A percentile compares a stretch with the other conserved stretches of the same genome.
Conservation (phyloP, 2,113 vertebrate species). For the Scatophagus argus region DNA sequence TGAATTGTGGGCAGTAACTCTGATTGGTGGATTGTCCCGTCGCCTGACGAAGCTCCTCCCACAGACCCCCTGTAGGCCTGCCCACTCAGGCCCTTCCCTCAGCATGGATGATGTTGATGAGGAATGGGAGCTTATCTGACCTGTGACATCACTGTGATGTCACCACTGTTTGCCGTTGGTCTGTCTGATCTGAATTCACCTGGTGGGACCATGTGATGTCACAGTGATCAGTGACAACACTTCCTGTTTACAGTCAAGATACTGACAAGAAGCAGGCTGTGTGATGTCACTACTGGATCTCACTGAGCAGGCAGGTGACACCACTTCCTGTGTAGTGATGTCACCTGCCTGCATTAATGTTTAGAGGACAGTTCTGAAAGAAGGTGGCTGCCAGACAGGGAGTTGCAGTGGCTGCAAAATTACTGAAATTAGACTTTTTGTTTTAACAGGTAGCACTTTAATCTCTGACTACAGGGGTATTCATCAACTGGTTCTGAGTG, state of each 20-base stretch:
- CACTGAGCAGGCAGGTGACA: conserved; percentile 1
- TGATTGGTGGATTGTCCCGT: conserved; percentile 88
- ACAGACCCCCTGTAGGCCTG: conserved; percentile 77
- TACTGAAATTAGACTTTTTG: conserved; percentile 15
- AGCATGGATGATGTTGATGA: conserved; percentile 92
- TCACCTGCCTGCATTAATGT: conserved; percentile 7
- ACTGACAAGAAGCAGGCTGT: neutral
- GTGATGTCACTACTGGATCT: neutral
- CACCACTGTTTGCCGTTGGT: neutral
- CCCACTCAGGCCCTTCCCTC: conserved; percentile 71
- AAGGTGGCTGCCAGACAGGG: neutral
- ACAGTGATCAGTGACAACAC: conserved; percentile 25
- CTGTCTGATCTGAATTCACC: neutral
- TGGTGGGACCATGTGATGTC: neutral
- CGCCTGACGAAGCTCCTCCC: conserved; percentile 94
- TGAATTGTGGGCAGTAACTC: conserved; percentile 92
- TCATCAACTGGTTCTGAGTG: neutral
- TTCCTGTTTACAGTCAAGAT: neutral
- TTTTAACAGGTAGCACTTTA: conserved; percentile 75
- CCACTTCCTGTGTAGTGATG: conserved; percentile 43
- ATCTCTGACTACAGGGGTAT: neutral
- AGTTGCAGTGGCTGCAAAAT: conserved; percentile 17
- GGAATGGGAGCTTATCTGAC: conserved; percentile 98
- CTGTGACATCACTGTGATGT: conserved; percentile 1
- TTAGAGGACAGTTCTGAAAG: neutral